phyloP scores from a whole-genome alignment of 2,888 invertebrate genomes.

The Cactoblastis cactorum region DNA sequence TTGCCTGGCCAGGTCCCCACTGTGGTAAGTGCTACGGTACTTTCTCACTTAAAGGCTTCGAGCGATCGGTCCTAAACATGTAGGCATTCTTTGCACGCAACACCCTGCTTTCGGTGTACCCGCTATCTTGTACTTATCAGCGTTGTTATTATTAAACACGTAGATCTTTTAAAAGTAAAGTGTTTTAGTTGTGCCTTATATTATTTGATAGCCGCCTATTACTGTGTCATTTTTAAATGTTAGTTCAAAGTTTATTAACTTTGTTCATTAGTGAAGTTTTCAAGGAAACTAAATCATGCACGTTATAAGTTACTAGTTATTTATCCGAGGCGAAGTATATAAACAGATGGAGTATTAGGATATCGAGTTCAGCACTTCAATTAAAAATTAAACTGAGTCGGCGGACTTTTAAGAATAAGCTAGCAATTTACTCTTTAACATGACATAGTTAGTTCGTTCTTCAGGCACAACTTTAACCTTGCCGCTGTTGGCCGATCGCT shows the following conservation, averaged over 20 bases:
- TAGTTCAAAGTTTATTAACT: constrained; percentile 27
- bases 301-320: constrained; percentile 49
- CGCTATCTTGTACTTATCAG: constrained; percentile 55
- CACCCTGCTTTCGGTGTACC: constrained; percentile 74
- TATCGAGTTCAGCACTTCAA: constrained; percentile 40
- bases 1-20: constrained; percentile 95
- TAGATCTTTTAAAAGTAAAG: constrained; percentile 45
- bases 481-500: constrained; percentile 68
- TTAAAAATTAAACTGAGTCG: constrained; percentile 47
- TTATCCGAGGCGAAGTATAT: constrained; percentile 36
- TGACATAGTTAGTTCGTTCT: constrained; percentile 29
- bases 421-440: constrained; percentile 27
- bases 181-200: constrained; percentile 64
- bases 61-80: constrained; percentile 68
- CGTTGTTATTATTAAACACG: constrained; percentile 53
- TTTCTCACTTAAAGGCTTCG: constrained; percentile 42
- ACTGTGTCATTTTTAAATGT: neutral
- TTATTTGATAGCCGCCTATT: neutral
- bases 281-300: constrained; percentile 43
- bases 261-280: constrained; percentile 37
- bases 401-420: constrained; percentile 33
- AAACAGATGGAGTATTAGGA: too few species aligned
- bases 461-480: constrained; percentile 64
- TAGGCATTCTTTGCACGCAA: constrained; percentile 65
- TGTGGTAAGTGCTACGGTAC: constrained; percentile 85